phyloP scores from a whole-genome alignment of 1,140 invertebrate genomes.

The Lepidostoma basale region DNA sequence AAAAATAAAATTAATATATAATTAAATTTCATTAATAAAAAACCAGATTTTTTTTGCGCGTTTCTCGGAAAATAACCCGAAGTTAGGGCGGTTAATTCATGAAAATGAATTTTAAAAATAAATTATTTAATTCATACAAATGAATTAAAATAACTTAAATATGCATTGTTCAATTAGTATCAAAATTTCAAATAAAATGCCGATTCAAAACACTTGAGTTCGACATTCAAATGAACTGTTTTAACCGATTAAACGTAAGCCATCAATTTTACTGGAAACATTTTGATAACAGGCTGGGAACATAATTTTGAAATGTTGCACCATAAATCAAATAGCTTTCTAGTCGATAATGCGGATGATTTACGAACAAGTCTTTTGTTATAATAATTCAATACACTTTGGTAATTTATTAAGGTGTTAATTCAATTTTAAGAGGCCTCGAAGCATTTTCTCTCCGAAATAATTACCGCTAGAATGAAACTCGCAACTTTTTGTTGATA shows the following conservation, averaged over 20 bases:
- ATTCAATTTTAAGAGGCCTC: not conserved
- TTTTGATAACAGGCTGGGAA: conserved; percentile 3
- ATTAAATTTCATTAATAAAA: no score
- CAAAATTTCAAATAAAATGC: no score
- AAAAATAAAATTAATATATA: no score
- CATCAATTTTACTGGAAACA: not conserved
- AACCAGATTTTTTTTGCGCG: no score
- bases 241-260: not conserved
- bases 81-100: no score
- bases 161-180: no score
- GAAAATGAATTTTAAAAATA: no score
- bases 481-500: not conserved
- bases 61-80: no score
- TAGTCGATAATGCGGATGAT: conserved; percentile 12
- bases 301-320: conserved; percentile 17
- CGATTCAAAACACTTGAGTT: no score
- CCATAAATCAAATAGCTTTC: conserved; percentile 10
- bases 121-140: no score
- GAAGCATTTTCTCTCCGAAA: not conserved
- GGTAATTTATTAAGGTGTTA: conserved; percentile 16
- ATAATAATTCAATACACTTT: conserved; percentile 17
- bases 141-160: no score
- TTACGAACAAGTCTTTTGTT: conserved; percentile 8
- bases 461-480: not conserved
- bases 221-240: not conserved